Evolutionary conservation across 2,113 vertebrate species (phyloP), one percentile per base, ranked within the genome.

Genomic region (Hippocampus comes): DNA sequence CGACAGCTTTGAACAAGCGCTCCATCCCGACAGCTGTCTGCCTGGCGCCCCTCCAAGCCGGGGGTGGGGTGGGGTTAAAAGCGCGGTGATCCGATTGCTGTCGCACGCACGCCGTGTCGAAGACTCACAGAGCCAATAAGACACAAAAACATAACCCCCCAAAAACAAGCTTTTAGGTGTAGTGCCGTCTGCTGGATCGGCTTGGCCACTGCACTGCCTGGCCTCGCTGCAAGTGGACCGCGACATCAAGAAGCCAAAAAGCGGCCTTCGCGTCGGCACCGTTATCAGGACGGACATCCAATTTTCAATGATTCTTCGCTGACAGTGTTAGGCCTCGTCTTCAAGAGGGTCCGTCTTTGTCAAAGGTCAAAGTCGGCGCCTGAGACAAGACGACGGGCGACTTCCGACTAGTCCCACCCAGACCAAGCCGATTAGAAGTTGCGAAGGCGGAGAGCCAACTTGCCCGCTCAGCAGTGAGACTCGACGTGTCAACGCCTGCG

Each of bases 1-100:
- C 93, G 95, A 95, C 94, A 95, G 94, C 95, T 95, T 94, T 93
- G 86, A 96, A 94, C 92, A 91, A 94, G 94, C 92, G 91, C 92
- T 95, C 94, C 93, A 91, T 95, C 93, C 85, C 94, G 95, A 96
- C 97, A 99, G 97, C 96, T 99, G 97, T 97, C 96, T 95, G 90
- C 89, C 94, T 98, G 97, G 96, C 95, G 90, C 88, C 74, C 89
- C 91, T 94, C 95, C 96, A 97, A 90, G 91, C 91, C 89, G 82
- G 73, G 93, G 94, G 93, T 42, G 64, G 5, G 14, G 23, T 0
- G 43, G 51, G 7, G 53, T n/a, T 15, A 95, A 95, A 66, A 93
- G 93, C 88, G 89, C 90, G 92, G 92, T 92, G 94, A 89, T 87
- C 88, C 88, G 85, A 92, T 82, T 90, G 92, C 90, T 90, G 92